Percentiles rank a stretch among this genome's conserved stretches.
Evolutionary conservation across 1,140 invertebrate species (phyloP).

Genomic region (Leptonema lineaticorne): DNA sequence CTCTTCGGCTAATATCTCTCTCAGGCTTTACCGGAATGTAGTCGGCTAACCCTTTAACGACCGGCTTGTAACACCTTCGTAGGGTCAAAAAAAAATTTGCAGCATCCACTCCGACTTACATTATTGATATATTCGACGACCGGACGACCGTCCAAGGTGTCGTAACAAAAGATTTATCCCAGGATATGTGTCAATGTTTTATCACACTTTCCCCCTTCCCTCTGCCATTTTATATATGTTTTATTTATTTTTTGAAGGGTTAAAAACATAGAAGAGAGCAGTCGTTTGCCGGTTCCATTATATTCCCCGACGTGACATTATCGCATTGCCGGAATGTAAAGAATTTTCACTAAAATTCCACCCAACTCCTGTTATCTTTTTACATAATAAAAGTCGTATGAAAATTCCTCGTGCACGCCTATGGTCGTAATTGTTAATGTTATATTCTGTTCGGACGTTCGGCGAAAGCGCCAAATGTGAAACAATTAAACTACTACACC

Average conservation of each 20-base stretch:
- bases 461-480: too few relatives aligned
- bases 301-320: neutral
- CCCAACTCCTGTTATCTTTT: neutral
- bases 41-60: constrained; percentile 9
- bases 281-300: neutral
- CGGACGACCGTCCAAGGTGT: neutral
- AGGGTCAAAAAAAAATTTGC: neutral
- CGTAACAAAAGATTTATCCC: neutral
- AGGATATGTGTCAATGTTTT: neutral
- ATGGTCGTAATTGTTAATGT: neutral
- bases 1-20: constrained; percentile 11
- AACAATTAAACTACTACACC: too few relatives aligned
- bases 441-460: too few relatives aligned
- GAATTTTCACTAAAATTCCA: neutral
- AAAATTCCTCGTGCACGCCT: neutral
- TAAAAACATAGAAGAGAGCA: neutral
- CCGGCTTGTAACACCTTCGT: neutral
- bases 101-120: neutral
- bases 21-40: neutral
- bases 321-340: neutral
- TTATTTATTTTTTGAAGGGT: too few relatives aligned
- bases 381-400: neutral
- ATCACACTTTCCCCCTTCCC: neutral
- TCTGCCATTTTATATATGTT: neutral
- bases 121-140: neutral